Conservation (phyloP, 2,888 invertebrate genomes). For the Noctua janthina region DNA sequence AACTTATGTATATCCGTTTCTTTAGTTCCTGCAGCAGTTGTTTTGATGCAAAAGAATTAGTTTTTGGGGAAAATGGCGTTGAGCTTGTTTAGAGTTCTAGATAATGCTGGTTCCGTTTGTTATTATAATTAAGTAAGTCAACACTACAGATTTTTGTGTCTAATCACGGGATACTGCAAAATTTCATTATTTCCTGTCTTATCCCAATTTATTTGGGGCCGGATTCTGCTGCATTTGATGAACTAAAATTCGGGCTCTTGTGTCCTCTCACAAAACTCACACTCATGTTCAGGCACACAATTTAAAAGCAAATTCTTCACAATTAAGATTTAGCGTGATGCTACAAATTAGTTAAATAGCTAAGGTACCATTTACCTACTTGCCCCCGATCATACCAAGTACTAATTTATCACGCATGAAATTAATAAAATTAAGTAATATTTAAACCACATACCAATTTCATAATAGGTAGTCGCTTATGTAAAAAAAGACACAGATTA, state of each 20-base stretch:
- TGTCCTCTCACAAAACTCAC: not conserved
- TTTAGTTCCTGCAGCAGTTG: not conserved
- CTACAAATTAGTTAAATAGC: not conserved
- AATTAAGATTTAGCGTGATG: not conserved
- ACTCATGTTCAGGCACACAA: constrained; percentile 1
- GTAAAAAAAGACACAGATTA: constrained; percentile 5
- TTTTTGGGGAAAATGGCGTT: not conserved
- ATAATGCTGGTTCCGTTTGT: not conserved
- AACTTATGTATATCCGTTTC: constrained; percentile 21
- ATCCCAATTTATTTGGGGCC: not conserved
- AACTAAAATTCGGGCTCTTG: not conserved
- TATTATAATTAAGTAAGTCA: too few relatives aligned
- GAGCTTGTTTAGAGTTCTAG: not conserved
- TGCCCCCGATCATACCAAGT: not conserved
- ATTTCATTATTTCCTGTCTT: too few relatives aligned
- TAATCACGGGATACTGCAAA: too few relatives aligned
- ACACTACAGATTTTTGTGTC: too few relatives aligned
- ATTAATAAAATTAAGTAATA: not conserved
- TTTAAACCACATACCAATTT: not conserved
- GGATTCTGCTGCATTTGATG: not conserved
- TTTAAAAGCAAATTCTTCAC: not conserved
- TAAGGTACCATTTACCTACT: not conserved
- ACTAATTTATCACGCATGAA: not conserved
- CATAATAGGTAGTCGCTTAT: constrained; percentile 3
- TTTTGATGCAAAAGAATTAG: not conserved